These are phyloP conservation scores for Xenopus borealis DNA, from an alignment of 2,113 vertebrate species.

Conservation along the genomic window DNA sequence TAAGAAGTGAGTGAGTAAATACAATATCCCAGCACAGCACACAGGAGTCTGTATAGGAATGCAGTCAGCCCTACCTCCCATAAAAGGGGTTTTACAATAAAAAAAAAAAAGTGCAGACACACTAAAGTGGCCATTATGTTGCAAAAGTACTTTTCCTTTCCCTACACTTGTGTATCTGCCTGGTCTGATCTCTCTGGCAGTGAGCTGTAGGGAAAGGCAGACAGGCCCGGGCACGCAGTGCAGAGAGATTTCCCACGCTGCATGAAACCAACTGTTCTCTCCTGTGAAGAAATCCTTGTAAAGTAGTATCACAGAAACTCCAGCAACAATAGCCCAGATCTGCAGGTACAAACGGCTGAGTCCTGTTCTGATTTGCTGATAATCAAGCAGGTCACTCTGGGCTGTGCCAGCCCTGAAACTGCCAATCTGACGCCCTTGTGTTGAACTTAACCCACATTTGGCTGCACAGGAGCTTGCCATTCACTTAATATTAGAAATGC, in stretches of 20 bases:
- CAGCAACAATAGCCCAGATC: constrained; percentile 47
- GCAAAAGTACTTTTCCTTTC: too few species aligned
- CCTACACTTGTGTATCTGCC: too few species aligned
- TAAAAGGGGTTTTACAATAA: too few species aligned
- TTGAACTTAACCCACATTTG: not conserved
- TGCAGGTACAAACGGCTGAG: constrained; percentile 41
- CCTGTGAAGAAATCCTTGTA: constrained; percentile 57
- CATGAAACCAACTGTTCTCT: constrained; percentile 51
- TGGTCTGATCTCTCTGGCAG: not conserved
- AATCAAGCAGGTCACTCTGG: not conserved
- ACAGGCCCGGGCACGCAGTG: constrained; percentile 53
- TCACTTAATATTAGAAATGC: too few species aligned
- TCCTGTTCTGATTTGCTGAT: constrained; percentile 41
- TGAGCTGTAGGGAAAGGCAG: constrained; percentile 42
- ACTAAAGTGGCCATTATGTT: too few species aligned
- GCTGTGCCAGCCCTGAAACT: constrained; percentile 3
- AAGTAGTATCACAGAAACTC: constrained; percentile 56
- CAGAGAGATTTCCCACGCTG: constrained; percentile 46
- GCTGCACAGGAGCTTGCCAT: too few species aligned
- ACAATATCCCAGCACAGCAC: too few species aligned
- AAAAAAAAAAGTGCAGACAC: too few species aligned
- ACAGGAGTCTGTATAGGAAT: too few species aligned
- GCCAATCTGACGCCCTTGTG: not conserved
- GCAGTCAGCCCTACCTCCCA: too few species aligned
- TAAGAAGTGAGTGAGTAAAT: too few species aligned